Percentiles rank a stretch among this genome's conserved stretches.
Evolutionary conservation across 2,888 invertebrate genomes (phyloP).

Genomic region (Synanthedon vespiformis): DNA sequence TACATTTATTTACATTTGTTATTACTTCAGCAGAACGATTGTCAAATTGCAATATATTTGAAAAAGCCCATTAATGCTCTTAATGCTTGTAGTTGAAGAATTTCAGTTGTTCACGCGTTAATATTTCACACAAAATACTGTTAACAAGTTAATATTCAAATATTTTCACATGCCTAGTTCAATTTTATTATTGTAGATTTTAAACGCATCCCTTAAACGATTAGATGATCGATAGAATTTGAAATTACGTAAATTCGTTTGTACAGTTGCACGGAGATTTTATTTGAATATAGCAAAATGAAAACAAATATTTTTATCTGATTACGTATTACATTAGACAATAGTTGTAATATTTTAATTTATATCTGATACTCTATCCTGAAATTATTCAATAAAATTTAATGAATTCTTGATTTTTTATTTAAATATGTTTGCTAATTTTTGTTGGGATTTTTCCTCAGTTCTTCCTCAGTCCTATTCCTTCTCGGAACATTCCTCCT

Average conservation of each 20-base stretch:
- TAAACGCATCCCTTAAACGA: constrained; percentile 21
- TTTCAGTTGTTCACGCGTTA: neutral
- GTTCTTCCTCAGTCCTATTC: too few relatives aligned
- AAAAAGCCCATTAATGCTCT: neutral
- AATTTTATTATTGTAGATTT: constrained; percentile 10
- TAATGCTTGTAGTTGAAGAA: neutral
- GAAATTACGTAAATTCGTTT: constrained; percentile 38
- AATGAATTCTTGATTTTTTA: constrained; percentile 24
- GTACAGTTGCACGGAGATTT: constrained; percentile 48
- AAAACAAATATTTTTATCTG: constrained; percentile 36
- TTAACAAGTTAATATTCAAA: neutral
- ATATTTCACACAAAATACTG: neutral
- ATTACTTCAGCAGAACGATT: neutral
- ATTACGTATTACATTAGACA: constrained; percentile 30
- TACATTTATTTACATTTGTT: too few relatives aligned
- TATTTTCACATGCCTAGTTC: constrained; percentile 2
- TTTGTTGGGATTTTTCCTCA: too few relatives aligned
- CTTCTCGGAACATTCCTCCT: too few relatives aligned
- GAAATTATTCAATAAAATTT: constrained; percentile 56
- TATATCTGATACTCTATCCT: constrained; percentile 48
- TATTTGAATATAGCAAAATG: constrained; percentile 33
- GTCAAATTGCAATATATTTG: neutral
- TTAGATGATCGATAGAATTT: constrained; percentile 23
- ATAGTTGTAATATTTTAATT: constrained; percentile 50
- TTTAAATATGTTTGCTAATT: neutral